phyloP scores from a whole-genome alignment of 2,113 vertebrate genomes.

The Rhabdornis inornatus region DNA sequence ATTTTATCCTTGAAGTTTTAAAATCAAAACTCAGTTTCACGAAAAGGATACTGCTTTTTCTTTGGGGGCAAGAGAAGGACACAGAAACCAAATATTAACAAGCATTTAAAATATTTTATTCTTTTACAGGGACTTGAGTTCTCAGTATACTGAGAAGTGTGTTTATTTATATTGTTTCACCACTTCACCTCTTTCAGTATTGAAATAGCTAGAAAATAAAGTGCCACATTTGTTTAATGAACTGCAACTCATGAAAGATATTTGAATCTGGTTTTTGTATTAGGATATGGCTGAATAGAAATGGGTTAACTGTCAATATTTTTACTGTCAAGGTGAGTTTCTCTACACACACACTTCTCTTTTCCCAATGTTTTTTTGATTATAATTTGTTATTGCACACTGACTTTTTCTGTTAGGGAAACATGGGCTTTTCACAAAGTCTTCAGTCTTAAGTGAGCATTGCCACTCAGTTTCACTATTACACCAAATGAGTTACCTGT shows the following conservation, averaged over 20 bases:
- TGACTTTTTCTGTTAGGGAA: not conserved
- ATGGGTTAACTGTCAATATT: constrained; percentile 71
- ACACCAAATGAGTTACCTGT: not conserved
- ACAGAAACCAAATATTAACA: not conserved
- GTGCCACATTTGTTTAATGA: constrained; percentile 74
- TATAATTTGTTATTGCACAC: constrained; percentile 37
- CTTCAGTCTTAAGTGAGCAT: not conserved
- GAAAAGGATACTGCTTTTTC: not conserved
- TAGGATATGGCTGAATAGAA: constrained; percentile 54
- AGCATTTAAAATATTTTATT: not conserved
- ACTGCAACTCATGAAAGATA: constrained; percentile 68
- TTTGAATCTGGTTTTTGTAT: constrained; percentile 64
- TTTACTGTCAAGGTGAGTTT: constrained; percentile 68
- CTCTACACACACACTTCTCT: constrained; percentile 5
- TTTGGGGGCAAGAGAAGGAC: not conserved
- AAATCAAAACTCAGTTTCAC: not conserved
- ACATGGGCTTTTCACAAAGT: not conserved
- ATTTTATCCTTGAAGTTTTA: not conserved
- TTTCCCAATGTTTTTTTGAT: not conserved
- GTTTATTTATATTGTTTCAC: constrained; percentile 63
- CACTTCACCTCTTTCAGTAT: constrained; percentile 48
- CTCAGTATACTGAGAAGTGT: not conserved
- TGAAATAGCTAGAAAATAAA: constrained; percentile 70
- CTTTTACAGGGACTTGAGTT: not conserved
- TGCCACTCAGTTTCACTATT: not conserved